Evolutionary conservation across 1,140 invertebrate species (phyloP), one percentile per base, ranked within the genome.

Genomic region (Ceratina australensis): DNA sequence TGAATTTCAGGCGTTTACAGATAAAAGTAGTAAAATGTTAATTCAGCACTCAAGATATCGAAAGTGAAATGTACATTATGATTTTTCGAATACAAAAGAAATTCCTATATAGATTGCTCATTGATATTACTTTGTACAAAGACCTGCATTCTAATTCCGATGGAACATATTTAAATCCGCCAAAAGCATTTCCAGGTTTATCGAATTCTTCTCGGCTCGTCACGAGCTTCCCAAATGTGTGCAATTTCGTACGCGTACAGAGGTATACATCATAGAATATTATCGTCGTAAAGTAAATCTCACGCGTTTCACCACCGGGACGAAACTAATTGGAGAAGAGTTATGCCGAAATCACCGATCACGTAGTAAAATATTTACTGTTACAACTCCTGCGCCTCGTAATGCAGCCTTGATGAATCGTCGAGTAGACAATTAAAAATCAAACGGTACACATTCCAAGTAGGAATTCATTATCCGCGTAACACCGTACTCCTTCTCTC

Each of bases 231-330:
- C 50, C 16, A 16, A 65, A 20, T 65, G 16, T 20, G 42, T 20
- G 49, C 10, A 10, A 42, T 10, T 42, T 8, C 33, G 33, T 42
- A 42, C 10, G 10, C 33, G 5, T 42, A 7, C 5, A 10, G 42
- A 57, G 28, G 28, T 59, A 15, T 71, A 71, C 42, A 71, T 71
- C 22, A 59, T 8, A 28, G 0, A n/a, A 16, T 20, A 26, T 71
- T 47, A 24, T 8, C 20, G 20, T 15, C 33, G 8, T 42, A 42
- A 42, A 42, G 52, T 3, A 16, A 54, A 47, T 33, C 54, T 47
- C 8, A 22, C 28, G 13, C 16, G 16, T 69, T 69, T 57, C 20
- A 2, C 26, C 8, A 3, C n/a, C 18, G 5, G 8, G 66, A 56
- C n/a, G 13, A 33, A 56, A n/a, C 20, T 24, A 49, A 2, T 65